Evolutionary conservation across 2,113 vertebrate genomes (phyloP), one percentile per base, ranked within the genome.

Genomic region (Neolamprologus toae): DNA sequence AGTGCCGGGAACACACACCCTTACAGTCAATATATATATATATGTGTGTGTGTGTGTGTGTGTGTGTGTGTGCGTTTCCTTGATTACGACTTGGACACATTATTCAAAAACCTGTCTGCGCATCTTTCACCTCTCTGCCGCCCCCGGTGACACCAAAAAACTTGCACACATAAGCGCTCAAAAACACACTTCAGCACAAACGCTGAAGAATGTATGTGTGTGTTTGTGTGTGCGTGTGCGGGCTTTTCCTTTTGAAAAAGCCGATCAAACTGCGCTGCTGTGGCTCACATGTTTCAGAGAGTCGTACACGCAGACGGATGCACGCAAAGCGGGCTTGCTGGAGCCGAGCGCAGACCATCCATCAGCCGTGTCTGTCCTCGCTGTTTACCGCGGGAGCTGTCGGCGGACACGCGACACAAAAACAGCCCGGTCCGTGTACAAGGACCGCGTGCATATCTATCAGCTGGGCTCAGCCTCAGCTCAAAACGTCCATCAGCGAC

Each of bases 311-410:
- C 10, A 73, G 12, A 12, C 26, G 21, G 84, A 81, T 68, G 89
- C 28, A 92, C 17, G 61, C 61, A 66, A 91, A 95, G 93, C 92
- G 93, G 92, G 94, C 92, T 90, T 35, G 31, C 61, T 5, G 61
- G 61, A 66, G 93, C 14, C 87, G 81, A 26, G 81, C 84, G 21
- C 83, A 5, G 6, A 80, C 81, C 90, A 51, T 42, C 55, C 79
- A 89, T 86, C 86, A 81, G 79, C 45, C 82, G 3, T 73, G 14
- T 85, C 79, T 76, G 17, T 66, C 61, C 21, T 47, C 14, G 21
- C 21, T 47, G 40, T 80, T 79, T 12, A 45, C 73, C 31, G 85
- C 10, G 8, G 21, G 47, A 12, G 87, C 57, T 85, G 40, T 13
- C 66, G 16, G 59, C 57, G 55, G 45, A 80, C 55, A 28, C 35